Conservation (phyloP, 2,113 vertebrate genomes). For the Anolis carolinensis region DNA sequence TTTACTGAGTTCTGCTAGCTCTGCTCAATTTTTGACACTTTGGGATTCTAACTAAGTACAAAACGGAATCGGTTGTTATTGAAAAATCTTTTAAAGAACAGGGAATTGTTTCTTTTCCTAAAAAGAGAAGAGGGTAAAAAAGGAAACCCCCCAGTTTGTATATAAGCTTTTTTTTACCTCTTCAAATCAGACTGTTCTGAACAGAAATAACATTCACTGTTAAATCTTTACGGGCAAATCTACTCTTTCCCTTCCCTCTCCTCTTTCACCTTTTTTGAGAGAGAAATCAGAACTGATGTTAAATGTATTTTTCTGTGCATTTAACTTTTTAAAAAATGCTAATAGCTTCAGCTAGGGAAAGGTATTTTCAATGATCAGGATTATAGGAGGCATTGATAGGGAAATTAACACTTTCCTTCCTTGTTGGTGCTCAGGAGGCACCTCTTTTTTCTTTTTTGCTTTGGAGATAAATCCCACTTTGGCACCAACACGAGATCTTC, state of each 20-base stretch:
- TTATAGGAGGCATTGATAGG: neutral
- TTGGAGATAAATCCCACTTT: neutral
- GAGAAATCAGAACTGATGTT: too few relatives aligned
- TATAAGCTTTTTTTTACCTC: conserved; percentile 31
- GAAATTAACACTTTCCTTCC: neutral
- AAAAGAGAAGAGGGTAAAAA: neutral
- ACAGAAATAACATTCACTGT: conserved; percentile 51
- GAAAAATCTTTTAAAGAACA: conserved; percentile 61
- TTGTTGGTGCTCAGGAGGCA: neutral
- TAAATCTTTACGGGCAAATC: conserved; percentile 67
- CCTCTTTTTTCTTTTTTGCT: neutral
- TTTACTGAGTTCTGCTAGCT: conserved; percentile 67
- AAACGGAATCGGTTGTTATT: conserved; percentile 52
- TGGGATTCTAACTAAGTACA: conserved; percentile 59
- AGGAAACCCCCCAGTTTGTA: conserved; percentile 42
- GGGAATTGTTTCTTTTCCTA: conserved; percentile 50
- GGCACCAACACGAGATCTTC: neutral
- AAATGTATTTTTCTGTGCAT: neutral
- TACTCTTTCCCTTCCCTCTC: neutral
- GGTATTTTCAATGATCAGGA: neutral
- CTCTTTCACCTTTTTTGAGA: neutral
- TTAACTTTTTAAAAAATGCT: neutral
- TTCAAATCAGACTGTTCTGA: conserved; percentile 31
- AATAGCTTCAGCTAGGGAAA: neutral
- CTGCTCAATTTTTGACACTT: conserved; percentile 65